Evolutionary conservation across 2,888 invertebrate species (phyloP).

Genomic region (Acanthococcus lagerstroemiae): DNA sequence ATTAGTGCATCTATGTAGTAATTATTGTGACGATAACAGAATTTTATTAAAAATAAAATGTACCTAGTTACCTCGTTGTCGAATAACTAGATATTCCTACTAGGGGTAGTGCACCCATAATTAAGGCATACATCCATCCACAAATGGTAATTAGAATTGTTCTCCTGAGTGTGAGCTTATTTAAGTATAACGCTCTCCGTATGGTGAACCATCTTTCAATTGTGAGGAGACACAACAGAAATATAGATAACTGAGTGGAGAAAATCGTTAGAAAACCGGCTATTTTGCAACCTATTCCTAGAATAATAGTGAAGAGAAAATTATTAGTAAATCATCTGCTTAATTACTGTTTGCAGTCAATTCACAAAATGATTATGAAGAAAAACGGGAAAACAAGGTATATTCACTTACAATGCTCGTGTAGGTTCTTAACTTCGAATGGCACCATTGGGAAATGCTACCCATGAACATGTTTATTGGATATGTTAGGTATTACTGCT

Average conservation of each 20-base stretch:
- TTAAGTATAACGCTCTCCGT: conserved; percentile 70
- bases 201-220: conserved; percentile 77
- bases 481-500: too few species aligned
- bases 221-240: conserved; percentile 75
- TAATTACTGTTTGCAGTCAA: too few species aligned
- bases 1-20: not conserved
- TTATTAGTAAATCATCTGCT: not conserved
- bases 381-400: too few species aligned
- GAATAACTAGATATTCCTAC: conserved; percentile 79
- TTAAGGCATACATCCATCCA: conserved; percentile 68
- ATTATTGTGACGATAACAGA: not conserved
- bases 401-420: too few species aligned
- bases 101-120: conserved; percentile 69
- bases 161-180: conserved; percentile 61
- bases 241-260: conserved; percentile 76
- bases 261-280: conserved; percentile 84
- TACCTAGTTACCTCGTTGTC: conserved; percentile 56
- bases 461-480: too few species aligned
- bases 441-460: too few species aligned
- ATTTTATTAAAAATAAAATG: not conserved
- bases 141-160: conserved; percentile 65
- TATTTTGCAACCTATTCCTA: conserved; percentile 67
- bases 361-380: too few species aligned
- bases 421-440: too few species aligned
- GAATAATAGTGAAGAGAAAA: not conserved